These are phyloP conservation scores for Sander vitreus DNA, from an alignment of 2,113 vertebrate species.

Conservation along the genomic window DNA sequence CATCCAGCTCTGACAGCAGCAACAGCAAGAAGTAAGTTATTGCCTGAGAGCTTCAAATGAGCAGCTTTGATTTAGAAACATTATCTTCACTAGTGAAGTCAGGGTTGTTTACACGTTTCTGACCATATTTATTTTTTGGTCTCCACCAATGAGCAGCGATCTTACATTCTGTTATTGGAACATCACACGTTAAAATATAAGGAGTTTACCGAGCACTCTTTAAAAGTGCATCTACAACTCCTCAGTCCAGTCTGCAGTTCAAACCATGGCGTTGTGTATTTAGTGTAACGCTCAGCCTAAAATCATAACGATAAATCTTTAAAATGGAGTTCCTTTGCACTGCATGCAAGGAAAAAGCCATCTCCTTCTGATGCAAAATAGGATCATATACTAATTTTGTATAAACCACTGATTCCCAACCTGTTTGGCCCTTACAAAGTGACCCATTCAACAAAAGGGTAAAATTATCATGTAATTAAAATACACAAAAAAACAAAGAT, in stretches of 20 bases:
- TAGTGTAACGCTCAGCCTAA: not conserved
- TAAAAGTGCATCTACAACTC: not conserved
- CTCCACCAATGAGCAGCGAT: not conserved
- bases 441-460: not conserved
- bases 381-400: too few species aligned
- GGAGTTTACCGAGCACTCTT: not conserved
- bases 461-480: not conserved
- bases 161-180: not conserved
- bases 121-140: not conserved
- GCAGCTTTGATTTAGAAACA: not conserved
- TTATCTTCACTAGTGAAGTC: not conserved
- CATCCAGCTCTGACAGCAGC: conserved; percentile 72
- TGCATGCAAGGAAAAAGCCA: not conserved
- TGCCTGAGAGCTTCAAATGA: not conserved
- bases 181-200: not conserved
- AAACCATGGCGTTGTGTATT: not conserved
- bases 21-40: conserved; percentile 79
- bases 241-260: not conserved
- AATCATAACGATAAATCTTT: not conserved
- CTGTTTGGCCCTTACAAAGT: not conserved
- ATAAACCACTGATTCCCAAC: not conserved
- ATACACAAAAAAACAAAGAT: not conserved
- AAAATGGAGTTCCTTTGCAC: not conserved
- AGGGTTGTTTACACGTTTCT: not conserved
- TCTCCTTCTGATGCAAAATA: not conserved